Evolutionary conservation across 2,113 vertebrate species (phyloP).

Genomic region (Brachyhypopomus occidentalis): DNA sequence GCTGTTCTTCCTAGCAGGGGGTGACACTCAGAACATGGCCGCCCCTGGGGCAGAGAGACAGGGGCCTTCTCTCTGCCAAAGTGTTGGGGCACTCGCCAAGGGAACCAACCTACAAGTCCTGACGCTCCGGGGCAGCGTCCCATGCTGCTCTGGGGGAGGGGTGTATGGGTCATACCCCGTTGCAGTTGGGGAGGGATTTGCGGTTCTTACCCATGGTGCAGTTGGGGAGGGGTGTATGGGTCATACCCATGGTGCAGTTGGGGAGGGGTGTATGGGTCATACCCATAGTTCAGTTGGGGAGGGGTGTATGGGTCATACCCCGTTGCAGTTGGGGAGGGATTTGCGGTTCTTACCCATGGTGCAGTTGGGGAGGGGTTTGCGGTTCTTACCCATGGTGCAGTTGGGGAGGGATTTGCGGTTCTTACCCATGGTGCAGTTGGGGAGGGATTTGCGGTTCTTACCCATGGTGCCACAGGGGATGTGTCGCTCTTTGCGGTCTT

Average conservation of each 20-base stretch:
- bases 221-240: not conserved
- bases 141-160: slow-evolving; percentile 58
- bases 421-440: not conserved
- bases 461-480: slow-evolving; percentile 81
- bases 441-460: slow-evolving; percentile 60
- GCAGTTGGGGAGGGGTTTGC: not conserved
- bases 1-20: slow-evolving; percentile 34
- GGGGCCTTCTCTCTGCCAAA: too few species aligned
- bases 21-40: slow-evolving; percentile 12
- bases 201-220: not conserved
- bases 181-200: not conserved
- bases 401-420: too few species aligned
- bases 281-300: too few species aligned
- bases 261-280: not conserved
- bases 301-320: not conserved
- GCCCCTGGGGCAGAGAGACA: too few species aligned
- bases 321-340: not conserved
- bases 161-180: not conserved
- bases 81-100: not conserved
- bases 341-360: not conserved
- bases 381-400: slow-evolving; percentile 73
- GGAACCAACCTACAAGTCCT: slow-evolving; percentile 83
- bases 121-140: slow-evolving; percentile 85
- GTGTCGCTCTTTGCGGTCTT: slow-evolving; percentile 77
- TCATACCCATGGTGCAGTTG: slow-evolving; percentile 79